Evolutionary conservation across 1,140 invertebrate genomes (phyloP).

Genomic region (Brachionus manjavacas): DNA sequence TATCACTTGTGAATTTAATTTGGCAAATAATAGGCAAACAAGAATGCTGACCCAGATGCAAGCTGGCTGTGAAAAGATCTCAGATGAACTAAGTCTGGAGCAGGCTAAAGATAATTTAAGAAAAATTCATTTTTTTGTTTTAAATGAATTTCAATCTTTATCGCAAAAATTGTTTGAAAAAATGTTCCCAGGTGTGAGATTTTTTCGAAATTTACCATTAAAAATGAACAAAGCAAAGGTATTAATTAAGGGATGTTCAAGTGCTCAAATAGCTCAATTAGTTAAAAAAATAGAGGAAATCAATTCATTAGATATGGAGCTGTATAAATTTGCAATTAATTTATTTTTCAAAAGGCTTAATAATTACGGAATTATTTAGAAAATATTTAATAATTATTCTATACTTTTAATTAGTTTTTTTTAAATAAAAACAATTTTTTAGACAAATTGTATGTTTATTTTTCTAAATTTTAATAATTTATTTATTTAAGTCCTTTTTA

Average conservation of each 20-base stretch:
- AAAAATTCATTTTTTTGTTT: background rate
- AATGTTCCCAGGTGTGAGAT: slow-evolving; percentile 81
- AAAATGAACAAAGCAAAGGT: slow-evolving; percentile 67
- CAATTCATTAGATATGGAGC: slow-evolving; percentile 82
- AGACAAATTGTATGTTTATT: too few species aligned
- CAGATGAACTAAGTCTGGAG: slow-evolving; percentile 70
- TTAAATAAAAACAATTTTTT: background rate
- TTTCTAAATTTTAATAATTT: too few species aligned
- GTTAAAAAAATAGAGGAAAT: slow-evolving; percentile 67
- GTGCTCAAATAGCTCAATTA: slow-evolving; percentile 67
- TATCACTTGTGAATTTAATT: slow-evolving; percentile 79
- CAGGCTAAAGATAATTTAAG: background rate
- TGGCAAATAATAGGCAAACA: slow-evolving; percentile 91
- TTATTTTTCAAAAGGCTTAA: slow-evolving; percentile 77
- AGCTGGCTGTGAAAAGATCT: slow-evolving; percentile 64
- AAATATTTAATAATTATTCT: background rate
- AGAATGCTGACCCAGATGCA: slow-evolving; percentile 83
- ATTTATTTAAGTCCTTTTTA: too few species aligned
- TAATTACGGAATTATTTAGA: background rate
- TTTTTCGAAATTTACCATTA: slow-evolving; percentile 78
- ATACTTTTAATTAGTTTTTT: background rate
- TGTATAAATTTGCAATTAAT: slow-evolving; percentile 86
- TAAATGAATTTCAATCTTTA: slow-evolving; percentile 38
- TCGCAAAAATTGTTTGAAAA: slow-evolving; percentile 70
- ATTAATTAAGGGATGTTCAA: slow-evolving; percentile 59